Conservation (phyloP, 2,797 vertebrate genomes). For the Pseudochaenichthys georgianus region DNA sequence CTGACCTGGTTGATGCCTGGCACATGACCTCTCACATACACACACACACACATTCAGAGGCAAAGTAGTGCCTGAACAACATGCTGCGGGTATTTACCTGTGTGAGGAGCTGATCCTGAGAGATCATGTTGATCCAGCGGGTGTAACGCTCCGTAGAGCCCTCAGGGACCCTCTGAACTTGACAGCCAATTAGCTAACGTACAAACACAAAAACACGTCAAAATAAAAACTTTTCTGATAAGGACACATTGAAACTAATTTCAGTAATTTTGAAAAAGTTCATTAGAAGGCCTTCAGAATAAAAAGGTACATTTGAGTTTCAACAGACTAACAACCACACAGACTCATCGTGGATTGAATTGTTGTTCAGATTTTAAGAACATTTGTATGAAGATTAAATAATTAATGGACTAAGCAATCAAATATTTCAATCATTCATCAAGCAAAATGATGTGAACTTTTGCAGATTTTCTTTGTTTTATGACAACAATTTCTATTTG, state of each 20-base stretch:
- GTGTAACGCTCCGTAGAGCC: conserved; percentile 93
- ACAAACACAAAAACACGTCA: conserved; percentile 41
- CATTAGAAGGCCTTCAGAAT: not conserved
- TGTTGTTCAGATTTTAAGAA: not conserved
- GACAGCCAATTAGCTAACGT: conserved; percentile 91
- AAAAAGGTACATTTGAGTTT: not conserved
- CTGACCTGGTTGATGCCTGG: conserved; percentile 65
- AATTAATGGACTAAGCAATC: not conserved
- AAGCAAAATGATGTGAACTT: no score
- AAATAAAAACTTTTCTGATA: conserved; percentile 2
- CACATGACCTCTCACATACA: conserved; percentile 65
- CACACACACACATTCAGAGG: conserved; percentile 3
- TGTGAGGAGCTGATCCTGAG: conserved; percentile 89
- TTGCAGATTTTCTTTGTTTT: not conserved
- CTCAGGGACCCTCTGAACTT: conserved; percentile 87
- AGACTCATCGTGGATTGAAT: not conserved
- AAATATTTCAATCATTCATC: no score
- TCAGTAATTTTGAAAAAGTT: not conserved
- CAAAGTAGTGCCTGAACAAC: not conserved
- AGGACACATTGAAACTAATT: not conserved
- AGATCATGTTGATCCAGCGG: conserved; percentile 93
- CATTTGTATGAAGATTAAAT: not conserved
- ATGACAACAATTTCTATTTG: not conserved
- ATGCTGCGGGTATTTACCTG: conserved; percentile 84
- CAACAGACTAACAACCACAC: not conserved